Percentiles rank a stretch among this genome's conserved stretches.
phyloP scores from a whole-genome alignment of 2,113 vertebrate species.

The Brachyhypopomus occidentalis region DNA sequence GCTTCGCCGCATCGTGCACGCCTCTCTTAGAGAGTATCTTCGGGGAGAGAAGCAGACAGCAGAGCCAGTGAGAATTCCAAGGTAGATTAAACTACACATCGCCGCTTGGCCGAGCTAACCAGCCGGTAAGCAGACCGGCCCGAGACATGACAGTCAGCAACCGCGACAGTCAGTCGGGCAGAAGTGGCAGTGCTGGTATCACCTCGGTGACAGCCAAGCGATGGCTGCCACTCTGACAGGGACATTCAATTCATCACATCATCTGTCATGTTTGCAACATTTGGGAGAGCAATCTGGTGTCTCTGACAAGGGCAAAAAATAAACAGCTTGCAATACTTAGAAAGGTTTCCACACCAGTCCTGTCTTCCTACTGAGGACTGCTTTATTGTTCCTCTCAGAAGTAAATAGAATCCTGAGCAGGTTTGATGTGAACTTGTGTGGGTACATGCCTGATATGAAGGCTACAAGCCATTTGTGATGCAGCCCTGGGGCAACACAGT shows the following conservation, averaged over 20 bases:
- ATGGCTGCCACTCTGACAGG: slow-evolving; percentile 42
- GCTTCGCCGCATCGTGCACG: neutral
- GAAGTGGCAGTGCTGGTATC: slow-evolving; percentile 7
- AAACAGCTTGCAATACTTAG: too few species aligned
- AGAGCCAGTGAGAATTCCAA: slow-evolving; percentile 1
- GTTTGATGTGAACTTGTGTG: neutral
- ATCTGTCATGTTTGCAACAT: slow-evolving; percentile 26
- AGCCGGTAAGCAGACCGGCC: neutral
- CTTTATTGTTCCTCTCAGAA: neutral
- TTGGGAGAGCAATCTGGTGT: slow-evolving; percentile 27
- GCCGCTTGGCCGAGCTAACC: slow-evolving; percentile 6
- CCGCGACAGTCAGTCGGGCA: neutral
- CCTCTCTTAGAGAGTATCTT: neutral
- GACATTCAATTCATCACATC: slow-evolving; percentile 49
- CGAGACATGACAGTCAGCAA: slow-evolving; percentile 21
- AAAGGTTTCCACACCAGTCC: too few species aligned
- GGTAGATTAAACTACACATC: slow-evolving; percentile 20
- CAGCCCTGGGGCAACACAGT: too few species aligned
- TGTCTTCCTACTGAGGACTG: neutral
- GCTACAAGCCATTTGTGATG: too few species aligned
- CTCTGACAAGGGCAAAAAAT: neutral
- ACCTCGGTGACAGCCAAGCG: slow-evolving; percentile 41
- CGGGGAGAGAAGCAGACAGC: neutral
- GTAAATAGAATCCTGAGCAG: neutral
- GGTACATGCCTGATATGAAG: neutral